Conservation (phyloP, 2,797 vertebrate species). For the Hyperoplus lanceolatus region DNA sequence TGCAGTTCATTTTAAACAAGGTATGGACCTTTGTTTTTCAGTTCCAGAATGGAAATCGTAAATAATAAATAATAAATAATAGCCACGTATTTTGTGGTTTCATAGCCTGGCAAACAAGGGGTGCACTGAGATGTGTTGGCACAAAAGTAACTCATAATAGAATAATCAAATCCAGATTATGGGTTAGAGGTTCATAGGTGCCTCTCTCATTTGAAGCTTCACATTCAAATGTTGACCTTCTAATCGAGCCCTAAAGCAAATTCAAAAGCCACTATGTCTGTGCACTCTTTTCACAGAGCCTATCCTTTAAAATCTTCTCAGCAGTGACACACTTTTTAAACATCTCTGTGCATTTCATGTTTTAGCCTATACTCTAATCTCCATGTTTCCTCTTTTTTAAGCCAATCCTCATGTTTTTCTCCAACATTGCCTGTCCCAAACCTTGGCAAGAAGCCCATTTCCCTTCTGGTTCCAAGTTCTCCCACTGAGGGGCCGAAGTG, state of each 20-base stretch:
- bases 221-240: conserved; percentile 61
- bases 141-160: conserved; percentile 29
- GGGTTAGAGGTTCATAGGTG: conserved; percentile 62
- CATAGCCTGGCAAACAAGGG: conserved; percentile 47
- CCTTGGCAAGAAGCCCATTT: conserved; percentile 79
- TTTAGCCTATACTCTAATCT: conserved; percentile 68
- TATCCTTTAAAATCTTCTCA: conserved; percentile 31
- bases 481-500: conserved; percentile 80
- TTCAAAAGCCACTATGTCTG: conserved; percentile 44
- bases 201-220: conserved; percentile 53
- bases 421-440: conserved; percentile 62
- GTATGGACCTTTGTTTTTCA: conserved; percentile 79
- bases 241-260: conserved; percentile 51
- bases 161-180: conserved; percentile 67
- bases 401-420: conserved; percentile 79
- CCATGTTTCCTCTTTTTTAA: conserved; percentile 77
- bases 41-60: conserved; percentile 72
- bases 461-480: conserved; percentile 81
- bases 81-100: conserved; percentile 56
- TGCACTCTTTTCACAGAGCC: conserved; percentile 13
- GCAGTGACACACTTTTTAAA: conserved; percentile 56
- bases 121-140: conserved; percentile 49
- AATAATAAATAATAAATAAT: conserved; percentile 83
- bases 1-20: conserved; percentile 70
- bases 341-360: conserved; percentile 44